A percentile compares a stretch with the other conserved stretches of the same genome.
Evolutionary conservation across 2,113 vertebrate species (phyloP).

Genomic region (Ptyas mucosa): DNA sequence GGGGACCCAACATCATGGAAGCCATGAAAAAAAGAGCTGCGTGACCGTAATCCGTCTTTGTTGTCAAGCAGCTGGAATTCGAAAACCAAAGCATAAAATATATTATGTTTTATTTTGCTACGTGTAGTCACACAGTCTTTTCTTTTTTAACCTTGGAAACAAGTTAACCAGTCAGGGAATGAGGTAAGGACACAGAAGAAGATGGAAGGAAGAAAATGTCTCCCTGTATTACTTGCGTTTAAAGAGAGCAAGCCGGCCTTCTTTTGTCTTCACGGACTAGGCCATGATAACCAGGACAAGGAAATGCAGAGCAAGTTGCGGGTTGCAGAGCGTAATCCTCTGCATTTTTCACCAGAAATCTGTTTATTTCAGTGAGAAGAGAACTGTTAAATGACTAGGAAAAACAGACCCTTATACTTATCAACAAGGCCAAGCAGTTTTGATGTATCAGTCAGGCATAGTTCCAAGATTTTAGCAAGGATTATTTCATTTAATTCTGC

Average conservation of each 20-base stretch:
- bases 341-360: not conserved
- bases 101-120: not conserved
- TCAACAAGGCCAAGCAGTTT: not conserved
- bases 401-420: not conserved
- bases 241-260: not conserved
- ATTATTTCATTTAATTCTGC: not conserved
- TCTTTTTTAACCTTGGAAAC: not conserved
- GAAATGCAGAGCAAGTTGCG: not conserved
- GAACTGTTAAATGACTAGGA: not conserved
- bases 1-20: not conserved
- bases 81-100: not conserved
- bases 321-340: not conserved
- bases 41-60: not conserved
- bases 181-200: not conserved
- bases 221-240: not conserved
- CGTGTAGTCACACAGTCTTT: not conserved
- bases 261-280: not conserved
- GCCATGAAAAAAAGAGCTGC: not conserved
- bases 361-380: not conserved
- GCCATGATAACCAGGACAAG: not conserved
- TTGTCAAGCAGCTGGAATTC: not conserved
- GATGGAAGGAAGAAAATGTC: not conserved
- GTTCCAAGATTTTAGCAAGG: not conserved
- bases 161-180: not conserved
- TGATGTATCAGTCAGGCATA: not conserved